Evolutionary conservation across 2,113 vertebrate genomes (phyloP), one percentile per base, ranked within the genome.

Genomic region (Nothocercus nigrocapillus): DNA sequence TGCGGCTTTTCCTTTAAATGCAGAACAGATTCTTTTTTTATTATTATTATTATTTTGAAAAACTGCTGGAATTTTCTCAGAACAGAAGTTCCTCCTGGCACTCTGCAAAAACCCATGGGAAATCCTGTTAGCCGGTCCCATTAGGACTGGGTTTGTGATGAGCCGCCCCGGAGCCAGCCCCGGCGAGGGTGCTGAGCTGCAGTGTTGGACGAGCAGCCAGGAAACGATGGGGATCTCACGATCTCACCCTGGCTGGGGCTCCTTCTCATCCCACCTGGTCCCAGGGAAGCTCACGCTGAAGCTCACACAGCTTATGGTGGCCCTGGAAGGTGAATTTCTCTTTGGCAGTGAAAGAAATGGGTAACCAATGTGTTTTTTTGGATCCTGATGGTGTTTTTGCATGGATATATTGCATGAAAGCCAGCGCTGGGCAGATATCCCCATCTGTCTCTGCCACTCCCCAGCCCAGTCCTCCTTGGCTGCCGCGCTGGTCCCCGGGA

Each of bases 51-150:
- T 58, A 30, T 17, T 24, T 53, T 1, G 0, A 15, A 42, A 0
- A 0, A 0, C 32, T 68, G 76, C 74, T 16, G 58, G 72, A 59
- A 24, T 21, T 59, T 38, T 15, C 10, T 56, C 54, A 58, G 54
- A 58, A 58, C 54, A 58, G 54, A 58, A 58, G 54, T 58, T 58
- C 54, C 54, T 32, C 54, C 54, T 3, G 47, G 30, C 22, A 1
- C 22, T 54, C 63, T 67, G n/a, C 21, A 12, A 38, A 30, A 24
- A 14, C 6, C 53, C 13, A 0, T 74, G 54, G 61, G 85, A 68
- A 73, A 67, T 22, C 24, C 32, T 32, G 8, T n/a, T 40, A 10
- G 69, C 17, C 8, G 17, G 5, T 54, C 59, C 49, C 0, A 0
- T 0, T 1, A 28, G 49, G 49, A 22, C 7, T 9, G 56, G 49